phyloP scores from a whole-genome alignment of 2,888 invertebrate species.

The Metacarcinus magister region DNA sequence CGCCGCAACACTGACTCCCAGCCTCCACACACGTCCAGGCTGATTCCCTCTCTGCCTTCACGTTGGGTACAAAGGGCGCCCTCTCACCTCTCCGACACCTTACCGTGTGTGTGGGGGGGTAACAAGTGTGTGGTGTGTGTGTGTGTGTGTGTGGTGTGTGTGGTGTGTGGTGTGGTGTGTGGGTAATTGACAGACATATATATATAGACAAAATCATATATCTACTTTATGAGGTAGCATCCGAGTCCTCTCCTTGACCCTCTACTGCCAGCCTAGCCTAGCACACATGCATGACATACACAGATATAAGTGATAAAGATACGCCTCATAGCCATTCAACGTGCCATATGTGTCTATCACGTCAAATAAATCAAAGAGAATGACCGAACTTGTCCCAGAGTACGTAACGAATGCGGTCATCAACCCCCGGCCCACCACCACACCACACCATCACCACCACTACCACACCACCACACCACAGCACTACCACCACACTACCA shows the following conservation, averaged over 20 bases:
- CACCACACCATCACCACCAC: not conserved
- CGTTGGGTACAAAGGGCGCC: not conserved
- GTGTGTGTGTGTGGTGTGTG: no score
- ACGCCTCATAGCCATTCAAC: not conserved
- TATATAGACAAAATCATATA: not conserved
- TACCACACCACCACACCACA: not conserved
- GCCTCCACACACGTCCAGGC: no score
- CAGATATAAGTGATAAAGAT: not conserved
- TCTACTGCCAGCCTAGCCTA: no score
- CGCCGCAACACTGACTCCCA: no score
- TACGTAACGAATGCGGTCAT: not conserved
- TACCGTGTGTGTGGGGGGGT: not conserved
- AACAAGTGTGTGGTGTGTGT: no score
- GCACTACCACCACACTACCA: no score
- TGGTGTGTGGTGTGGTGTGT: no score
- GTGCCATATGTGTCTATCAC: not conserved
- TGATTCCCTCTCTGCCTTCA: no score
- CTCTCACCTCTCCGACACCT: not conserved
- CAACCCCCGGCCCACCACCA: not conserved
- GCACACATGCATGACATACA: not conserved
- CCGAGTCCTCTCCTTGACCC: no score
- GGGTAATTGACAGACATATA: not conserved
- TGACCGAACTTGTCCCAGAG: not conserved
- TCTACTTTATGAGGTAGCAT: no score
- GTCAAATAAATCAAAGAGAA: not conserved